Conservation (phyloP, 2,888 invertebrate genomes). For the Eustalomyia histrio region DNA sequence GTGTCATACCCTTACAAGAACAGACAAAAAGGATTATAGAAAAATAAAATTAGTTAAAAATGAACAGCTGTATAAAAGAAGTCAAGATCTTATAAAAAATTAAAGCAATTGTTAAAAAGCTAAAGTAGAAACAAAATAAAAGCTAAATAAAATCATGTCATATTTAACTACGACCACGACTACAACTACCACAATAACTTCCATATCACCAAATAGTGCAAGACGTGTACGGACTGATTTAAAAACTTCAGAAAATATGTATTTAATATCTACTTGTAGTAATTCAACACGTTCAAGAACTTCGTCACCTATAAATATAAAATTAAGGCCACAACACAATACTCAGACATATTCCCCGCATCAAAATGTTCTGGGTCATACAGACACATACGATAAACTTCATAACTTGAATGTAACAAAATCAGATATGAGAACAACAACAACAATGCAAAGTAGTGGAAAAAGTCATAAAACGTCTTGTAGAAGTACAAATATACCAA, state of each 20-base stretch:
- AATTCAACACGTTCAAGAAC: constrained; percentile 67
- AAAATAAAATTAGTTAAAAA: constrained; percentile 52
- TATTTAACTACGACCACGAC: constrained; percentile 25
- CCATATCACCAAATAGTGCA: constrained; percentile 74
- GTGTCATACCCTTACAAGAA: constrained; percentile 71
- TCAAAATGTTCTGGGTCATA: constrained; percentile 36
- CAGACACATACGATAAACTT: constrained; percentile 62
- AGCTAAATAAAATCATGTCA: constrained; percentile 24
- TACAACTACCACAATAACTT: constrained; percentile 31
- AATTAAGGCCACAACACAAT: constrained; percentile 58
- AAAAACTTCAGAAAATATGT: constrained; percentile 78
- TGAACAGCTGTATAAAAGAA: constrained; percentile 52
- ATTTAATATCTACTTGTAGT: constrained; percentile 70
- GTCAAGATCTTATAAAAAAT: background rate
- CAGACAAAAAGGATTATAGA: constrained; percentile 28
- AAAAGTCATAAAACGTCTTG: constrained; percentile 32
- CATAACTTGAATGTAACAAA: constrained; percentile 66
- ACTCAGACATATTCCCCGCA: constrained; percentile 42
- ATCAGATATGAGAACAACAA: constrained; percentile 59
- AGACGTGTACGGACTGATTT: constrained; percentile 79
- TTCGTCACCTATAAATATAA: constrained; percentile 72
- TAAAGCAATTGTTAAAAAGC: background rate
- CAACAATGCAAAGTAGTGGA: constrained; percentile 15
- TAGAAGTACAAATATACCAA: constrained; percentile 44
- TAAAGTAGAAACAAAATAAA: background rate